Base-by-base conservation (phyloP, 1,140 invertebrate species). In the Zaprionus tsacasi region DNA sequence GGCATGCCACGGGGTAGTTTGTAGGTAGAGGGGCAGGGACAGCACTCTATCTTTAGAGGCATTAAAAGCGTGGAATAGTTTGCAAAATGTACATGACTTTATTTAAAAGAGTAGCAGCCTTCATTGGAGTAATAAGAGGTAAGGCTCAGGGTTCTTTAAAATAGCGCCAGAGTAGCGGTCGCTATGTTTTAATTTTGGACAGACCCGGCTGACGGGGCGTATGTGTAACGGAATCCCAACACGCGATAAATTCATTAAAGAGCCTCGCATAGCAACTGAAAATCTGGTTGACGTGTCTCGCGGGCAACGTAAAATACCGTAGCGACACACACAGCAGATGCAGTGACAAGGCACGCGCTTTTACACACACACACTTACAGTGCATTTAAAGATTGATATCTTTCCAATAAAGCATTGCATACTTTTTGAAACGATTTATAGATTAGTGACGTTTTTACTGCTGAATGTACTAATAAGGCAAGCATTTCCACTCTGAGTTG, bases 171-270 rank as follows among this genome's bases (percentile, higher is more conserved):
- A 45, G 40, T 87, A 73, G 72, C 79, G 63, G 70, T 70, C 40
- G 68, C 76, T n/a, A n/a, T n/a, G n/a, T n/a, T n/a, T n/a, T n/a
- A n/a, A n/a, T n/a, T n/a, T n/a, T n/a, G n/a, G n/a, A n/a, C n/a
- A n/a, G n/a, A n/a, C 33, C 1, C 3, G 33, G 65, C 70, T 65
- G 21, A 88, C 83, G 70, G 66, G 83, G 83, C 80, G 78, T 88
- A 88, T 87, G 83, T 87, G 85, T 72, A 86, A 85, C 78, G 74
- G 82, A 74, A 71, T 76, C 81, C 81, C 85, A 79, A 79, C 85
- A 89, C 85, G 85, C 85, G 85, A 89, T 89, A 89, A 89, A 89
- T 89, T 89, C 85, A 89, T 89, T 89, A 89, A 89, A 89, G 81
- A 89, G 79, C 60, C 61, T 52, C 74, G 69, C 70, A 74, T 59